These are phyloP conservation scores for Aphidius ervi DNA, from an alignment of 1,140 invertebrate species.

Conservation along the genomic window DNA sequence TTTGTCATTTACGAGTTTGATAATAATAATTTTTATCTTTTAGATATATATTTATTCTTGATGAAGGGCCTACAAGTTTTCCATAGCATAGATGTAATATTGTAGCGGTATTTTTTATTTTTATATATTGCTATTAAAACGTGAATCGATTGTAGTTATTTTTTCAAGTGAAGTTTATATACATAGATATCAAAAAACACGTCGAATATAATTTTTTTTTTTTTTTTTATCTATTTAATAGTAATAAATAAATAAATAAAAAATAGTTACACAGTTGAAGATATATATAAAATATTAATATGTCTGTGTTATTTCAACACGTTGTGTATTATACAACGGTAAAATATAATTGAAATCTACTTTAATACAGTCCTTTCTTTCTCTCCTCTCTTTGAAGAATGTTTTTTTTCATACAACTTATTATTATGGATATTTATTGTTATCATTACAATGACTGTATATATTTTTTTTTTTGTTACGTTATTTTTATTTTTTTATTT, in stretches of 20 bases:
- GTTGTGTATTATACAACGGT: slow-evolving; percentile 15
- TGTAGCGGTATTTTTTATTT: slow-evolving; percentile 16
- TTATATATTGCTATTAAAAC: slow-evolving; percentile 10
- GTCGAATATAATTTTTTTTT: neutral
- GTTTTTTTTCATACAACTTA: no score
- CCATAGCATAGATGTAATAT: slow-evolving; percentile 8
- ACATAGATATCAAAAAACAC: neutral
- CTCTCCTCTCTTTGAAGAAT: neutral
- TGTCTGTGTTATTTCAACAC: slow-evolving; percentile 2
- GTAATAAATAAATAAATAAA: neutral
- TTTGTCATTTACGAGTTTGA: no score
- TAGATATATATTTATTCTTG: slow-evolving; percentile 1
- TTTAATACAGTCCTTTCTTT: neutral
- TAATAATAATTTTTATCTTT: neutral
- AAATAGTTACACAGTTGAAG: slow-evolving; percentile 10
- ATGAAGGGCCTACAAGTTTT: slow-evolving; percentile 8
- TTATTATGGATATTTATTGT: no score
- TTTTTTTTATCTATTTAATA: neutral
- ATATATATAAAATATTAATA: neutral
- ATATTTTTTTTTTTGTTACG: no score
- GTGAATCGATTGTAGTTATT: slow-evolving; percentile 7
- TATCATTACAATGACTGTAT: no score
- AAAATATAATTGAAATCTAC: slow-evolving; percentile 13
- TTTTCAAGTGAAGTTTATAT: neutral
- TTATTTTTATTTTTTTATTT: no score